phyloP scores from a whole-genome alignment of 1,140 invertebrate genomes.

The Trypoxylus dichotomus region DNA sequence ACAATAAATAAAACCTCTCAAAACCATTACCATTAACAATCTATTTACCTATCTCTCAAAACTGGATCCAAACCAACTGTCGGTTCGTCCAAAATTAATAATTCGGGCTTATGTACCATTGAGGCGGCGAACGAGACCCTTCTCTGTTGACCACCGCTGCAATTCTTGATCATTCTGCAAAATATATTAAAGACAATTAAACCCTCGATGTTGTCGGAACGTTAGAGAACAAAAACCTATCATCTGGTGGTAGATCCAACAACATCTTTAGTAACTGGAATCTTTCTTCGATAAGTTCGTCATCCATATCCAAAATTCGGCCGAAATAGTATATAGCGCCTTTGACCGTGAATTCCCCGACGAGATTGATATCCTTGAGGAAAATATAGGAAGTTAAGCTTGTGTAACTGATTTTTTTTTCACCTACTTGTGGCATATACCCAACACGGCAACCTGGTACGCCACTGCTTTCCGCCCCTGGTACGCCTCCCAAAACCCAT shows the following conservation, averaged over 20 bases:
- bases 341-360: constrained; percentile 82
- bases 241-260: constrained; percentile 70
- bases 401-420: background rate
- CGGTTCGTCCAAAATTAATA: constrained; percentile 90
- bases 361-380: constrained; percentile 78
- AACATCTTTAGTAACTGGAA: constrained; percentile 71
- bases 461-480: constrained; percentile 71
- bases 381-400: constrained; percentile 39
- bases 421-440: constrained; percentile 78
- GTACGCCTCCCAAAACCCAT: constrained; percentile 75
- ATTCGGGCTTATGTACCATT: constrained; percentile 82
- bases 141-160: constrained; percentile 87
- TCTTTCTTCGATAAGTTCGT: constrained; percentile 64
- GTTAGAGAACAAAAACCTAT: constrained; percentile 48
- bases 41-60: constrained; percentile 74
- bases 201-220: background rate
- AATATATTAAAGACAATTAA: constrained; percentile 27
- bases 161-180: constrained; percentile 61
- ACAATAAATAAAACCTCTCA: background rate
- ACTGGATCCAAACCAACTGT: constrained; percentile 91
- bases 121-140: constrained; percentile 85
- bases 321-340: constrained; percentile 90
- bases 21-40: background rate
- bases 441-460: constrained; percentile 79
- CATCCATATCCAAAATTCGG: constrained; percentile 76